Conservation (phyloP, 2,113 vertebrate species). For the Pithys albifrons region DNA sequence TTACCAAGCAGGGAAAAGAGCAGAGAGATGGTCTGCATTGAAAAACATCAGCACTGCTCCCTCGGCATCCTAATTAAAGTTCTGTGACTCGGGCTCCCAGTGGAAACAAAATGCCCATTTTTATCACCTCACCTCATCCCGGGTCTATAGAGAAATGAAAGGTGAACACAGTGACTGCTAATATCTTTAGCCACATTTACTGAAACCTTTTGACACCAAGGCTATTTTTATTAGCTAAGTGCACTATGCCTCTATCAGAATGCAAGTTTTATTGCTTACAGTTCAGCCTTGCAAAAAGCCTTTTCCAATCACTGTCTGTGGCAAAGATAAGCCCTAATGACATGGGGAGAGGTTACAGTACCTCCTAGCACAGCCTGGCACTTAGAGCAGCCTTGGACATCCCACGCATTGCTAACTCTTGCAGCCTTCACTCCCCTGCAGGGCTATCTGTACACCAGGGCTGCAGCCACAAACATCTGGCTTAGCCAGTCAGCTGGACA, state of each 20-base stretch:
- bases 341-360: slow-evolving; percentile 32
- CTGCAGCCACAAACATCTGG: neutral
- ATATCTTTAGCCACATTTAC: slow-evolving; percentile 71
- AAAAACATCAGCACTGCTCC: neutral
- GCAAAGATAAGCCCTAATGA: slow-evolving; percentile 72
- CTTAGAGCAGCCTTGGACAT: neutral
- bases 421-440: neutral
- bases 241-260: slow-evolving; percentile 68
- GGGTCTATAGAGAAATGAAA: slow-evolving; percentile 30
- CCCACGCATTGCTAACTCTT: neutral
- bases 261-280: slow-evolving; percentile 75
- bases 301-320: slow-evolving; percentile 73
- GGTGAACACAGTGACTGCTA: slow-evolving; percentile 42
- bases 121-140: slow-evolving; percentile 59
- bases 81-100: neutral
- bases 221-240: slow-evolving; percentile 80
- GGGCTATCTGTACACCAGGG: neutral
- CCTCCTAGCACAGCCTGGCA: slow-evolving; percentile 57
- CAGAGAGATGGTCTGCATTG: neutral
- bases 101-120: slow-evolving; percentile 48
- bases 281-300: slow-evolving; percentile 75
- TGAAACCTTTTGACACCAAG: slow-evolving; percentile 77
- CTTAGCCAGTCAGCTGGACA: neutral
- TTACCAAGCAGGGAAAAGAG: neutral
- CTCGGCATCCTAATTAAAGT: neutral